phyloP scores from a whole-genome alignment of 2,113 vertebrate genomes.

The Pachycephala philippinensis region DNA sequence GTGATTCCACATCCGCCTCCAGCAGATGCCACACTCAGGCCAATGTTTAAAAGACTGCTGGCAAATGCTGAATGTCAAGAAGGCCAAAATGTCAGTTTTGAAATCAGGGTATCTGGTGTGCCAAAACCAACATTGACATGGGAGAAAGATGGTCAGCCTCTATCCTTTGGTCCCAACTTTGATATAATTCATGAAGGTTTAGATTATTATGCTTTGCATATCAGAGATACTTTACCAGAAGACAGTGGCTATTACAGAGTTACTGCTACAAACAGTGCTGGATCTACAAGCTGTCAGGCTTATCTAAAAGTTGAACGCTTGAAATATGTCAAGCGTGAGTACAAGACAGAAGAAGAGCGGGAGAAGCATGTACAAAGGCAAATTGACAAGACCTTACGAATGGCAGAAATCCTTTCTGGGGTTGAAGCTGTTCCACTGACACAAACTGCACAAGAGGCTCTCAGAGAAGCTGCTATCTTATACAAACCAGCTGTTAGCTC shows the following conservation, averaged over 20 bases:
- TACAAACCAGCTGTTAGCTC: constrained; percentile 92
- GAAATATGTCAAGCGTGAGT: constrained; percentile 88
- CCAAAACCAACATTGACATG: constrained; percentile 85
- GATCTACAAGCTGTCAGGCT: constrained; percentile 95
- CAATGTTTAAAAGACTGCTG: constrained; percentile 98
- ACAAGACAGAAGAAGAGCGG: constrained; percentile 80
- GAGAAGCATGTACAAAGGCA: constrained; percentile 74
- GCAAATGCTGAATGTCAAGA: constrained; percentile 94
- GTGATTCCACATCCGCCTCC: constrained; percentile 87
- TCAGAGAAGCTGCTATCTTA: constrained; percentile 89
- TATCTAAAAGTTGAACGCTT: constrained; percentile 88
- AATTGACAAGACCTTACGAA: constrained; percentile 91
- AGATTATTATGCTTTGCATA: constrained; percentile 93
- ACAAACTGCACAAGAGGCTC: constrained; percentile 86
- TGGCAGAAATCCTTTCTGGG: constrained; percentile 89
- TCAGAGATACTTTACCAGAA: constrained; percentile 89
- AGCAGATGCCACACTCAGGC: constrained; percentile 88
- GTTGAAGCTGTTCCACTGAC: constrained; percentile 83
- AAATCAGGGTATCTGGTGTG: constrained; percentile 92
- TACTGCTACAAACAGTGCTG: constrained; percentile 93
- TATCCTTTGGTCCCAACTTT: constrained; percentile 89
- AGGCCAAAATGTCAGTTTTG: constrained; percentile 91
- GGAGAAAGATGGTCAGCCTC: constrained; percentile 93
- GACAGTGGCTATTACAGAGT: constrained; percentile 95
- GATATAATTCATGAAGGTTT: constrained; percentile 94